Base-by-base conservation (phyloP, 2,113 vertebrate species). In the Pygoscelis adeliae region DNA sequence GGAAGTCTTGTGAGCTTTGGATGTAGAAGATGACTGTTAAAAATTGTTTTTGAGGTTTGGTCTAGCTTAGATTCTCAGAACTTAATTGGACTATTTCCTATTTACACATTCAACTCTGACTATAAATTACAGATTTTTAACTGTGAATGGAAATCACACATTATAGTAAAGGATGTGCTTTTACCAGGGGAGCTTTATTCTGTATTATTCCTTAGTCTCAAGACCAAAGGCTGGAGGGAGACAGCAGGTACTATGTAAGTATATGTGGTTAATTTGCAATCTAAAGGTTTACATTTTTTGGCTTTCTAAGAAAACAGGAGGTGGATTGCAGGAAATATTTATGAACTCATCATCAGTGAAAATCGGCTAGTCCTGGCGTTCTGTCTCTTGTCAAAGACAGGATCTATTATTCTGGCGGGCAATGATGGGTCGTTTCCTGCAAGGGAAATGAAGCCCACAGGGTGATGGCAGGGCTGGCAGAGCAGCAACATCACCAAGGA, bases 401-500 rank as follows among this genome's bases (percentile, higher is more conserved):
- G 4, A 27, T 36, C 25, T 36, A 12, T 17, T 5, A 17, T 22
- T 89, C 70, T 58, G 63, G 26, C 4, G 13, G 10, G 5, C 34
- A 67, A 6, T 40, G 23, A 10, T 26, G 36, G 0, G 6, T 53
- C 23, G 23, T 84, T 77, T 92, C 21, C 58, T 67, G 19, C 7
- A 84, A 72, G 38, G 8, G 4, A 58, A 53, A 49, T 1, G 15
- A 67, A 83, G 23, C 15, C 15, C 15, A 22, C 3, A 34, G 14
- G 2, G 0, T 9, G 5, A 70, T 26, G 25, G 17, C 5, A 40
- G 21, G 8, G 4, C 34, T 62, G 42, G 22, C 9, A 49, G 30
- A 47, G 21, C 5, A 49, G 15, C 11, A 52, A 6, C 6, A 27
- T 52, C 7, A 47, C 13, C 34, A 59, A 82, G 23, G 25, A 3